Evolutionary conservation across 2,113 vertebrate genomes (phyloP).

Genomic region (Electrona antarctica): DNA sequence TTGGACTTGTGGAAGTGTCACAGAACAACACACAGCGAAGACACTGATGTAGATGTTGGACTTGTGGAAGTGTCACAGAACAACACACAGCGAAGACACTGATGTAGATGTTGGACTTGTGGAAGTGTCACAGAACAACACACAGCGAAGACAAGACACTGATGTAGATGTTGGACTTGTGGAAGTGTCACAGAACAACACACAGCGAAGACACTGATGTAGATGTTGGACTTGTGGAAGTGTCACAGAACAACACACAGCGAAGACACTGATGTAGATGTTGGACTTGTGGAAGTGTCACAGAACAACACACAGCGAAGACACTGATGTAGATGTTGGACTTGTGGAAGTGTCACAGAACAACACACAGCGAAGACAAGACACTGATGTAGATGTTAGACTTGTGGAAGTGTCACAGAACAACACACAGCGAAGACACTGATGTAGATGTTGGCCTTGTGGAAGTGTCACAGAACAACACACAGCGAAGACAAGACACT

Average conservation of each 20-base stretch:
- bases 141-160: neutral
- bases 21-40: slow-evolving; percentile 24
- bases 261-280: slow-evolving; percentile 9
- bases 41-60: slow-evolving; percentile 14
- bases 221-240: slow-evolving; percentile 4
- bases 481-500: neutral
- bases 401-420: slow-evolving; percentile 15
- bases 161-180: slow-evolving; percentile 4
- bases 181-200: slow-evolving; percentile 31
- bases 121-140: slow-evolving; percentile 33
- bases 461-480: slow-evolving; percentile 33
- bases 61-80: slow-evolving; percentile 15
- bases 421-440: slow-evolving; percentile 15
- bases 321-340: slow-evolving; percentile 14
- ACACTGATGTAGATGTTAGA: slow-evolving; percentile 14
- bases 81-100: slow-evolving; percentile 15
- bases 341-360: slow-evolving; percentile 15
- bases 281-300: neutral
- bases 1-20: neutral
- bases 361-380: slow-evolving; percentile 20
- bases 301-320: slow-evolving; percentile 24
- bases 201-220: slow-evolving; percentile 4
- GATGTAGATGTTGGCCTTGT: slow-evolving; percentile 4
- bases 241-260: slow-evolving; percentile 30
- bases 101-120: slow-evolving; percentile 4